These are phyloP conservation scores for Patiria pectinifera DNA, from an alignment of 53 echinoderm and acorn worm genomes.

Conservation along the genomic window DNA sequence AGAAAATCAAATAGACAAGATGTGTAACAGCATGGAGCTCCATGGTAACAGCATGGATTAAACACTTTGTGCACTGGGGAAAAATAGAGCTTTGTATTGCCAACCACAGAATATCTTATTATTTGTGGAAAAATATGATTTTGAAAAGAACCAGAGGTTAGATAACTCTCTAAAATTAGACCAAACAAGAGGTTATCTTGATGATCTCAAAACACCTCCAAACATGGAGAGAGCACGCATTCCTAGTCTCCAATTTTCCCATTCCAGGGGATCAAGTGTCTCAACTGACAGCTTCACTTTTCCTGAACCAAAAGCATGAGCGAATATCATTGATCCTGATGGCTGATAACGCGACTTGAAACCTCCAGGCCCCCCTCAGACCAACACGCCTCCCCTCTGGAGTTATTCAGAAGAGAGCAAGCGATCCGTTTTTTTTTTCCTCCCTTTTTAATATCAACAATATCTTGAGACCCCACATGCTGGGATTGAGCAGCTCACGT, in stretches of 20 bases:
- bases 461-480: neutral
- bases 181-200: neutral
- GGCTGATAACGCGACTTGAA: neutral
- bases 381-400: neutral
- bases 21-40: no score
- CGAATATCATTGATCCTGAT: constrained; percentile 28
- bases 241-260: constrained; percentile 31
- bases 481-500: neutral
- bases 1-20: no score
- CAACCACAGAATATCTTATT: no score
- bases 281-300: constrained; percentile 32
- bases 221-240: constrained; percentile 48
- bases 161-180: neutral
- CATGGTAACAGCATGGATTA: no score
- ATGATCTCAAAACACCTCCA: constrained; percentile 35
- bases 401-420: neutral
- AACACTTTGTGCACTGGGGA: no score
- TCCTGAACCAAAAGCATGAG: neutral
- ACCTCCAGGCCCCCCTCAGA: neutral
- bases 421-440: neutral
- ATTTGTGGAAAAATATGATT: no score
- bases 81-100: no score
- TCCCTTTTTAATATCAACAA: neutral
- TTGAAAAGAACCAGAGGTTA: neutral
- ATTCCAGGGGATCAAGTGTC: constrained; percentile 29